Evolutionary conservation across 2,797 vertebrate species (phyloP), one percentile per base, ranked within the genome.

Genomic region (Arctocebus calabarensis): DNA sequence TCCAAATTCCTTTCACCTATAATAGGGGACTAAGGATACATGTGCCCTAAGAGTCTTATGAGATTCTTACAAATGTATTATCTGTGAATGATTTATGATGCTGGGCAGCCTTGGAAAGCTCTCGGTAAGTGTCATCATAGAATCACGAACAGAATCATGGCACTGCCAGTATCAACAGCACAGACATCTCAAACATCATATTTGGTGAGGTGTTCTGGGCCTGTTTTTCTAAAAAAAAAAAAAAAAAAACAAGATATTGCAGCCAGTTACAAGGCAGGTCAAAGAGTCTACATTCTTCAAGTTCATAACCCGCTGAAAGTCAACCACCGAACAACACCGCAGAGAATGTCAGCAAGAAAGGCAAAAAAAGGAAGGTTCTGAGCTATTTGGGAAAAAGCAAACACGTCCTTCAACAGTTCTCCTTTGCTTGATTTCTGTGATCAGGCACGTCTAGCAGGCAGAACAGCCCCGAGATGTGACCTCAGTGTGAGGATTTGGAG

Each of bases 81-180:
- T n/a, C 14, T 83, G 5, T 16, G 17, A 25, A 25, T 12, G 32
- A 27, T 1, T 20, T 5, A 19, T 37, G 14, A 1, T 1, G 22
- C n/a, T 7, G 32, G 34, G 22, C 43, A 52, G 48, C 14, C 19
- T 43, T 0, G 13, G 61, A 55, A 78, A 6, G 17, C 62, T n/a
- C 48, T 82, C 11, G 11, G 5, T 32, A 34, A 62, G 29, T 0
- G 4, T 34, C 66, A 10, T 4, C 20, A 7, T 1, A 40, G 75
- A 91, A 20, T 0, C 43, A 37, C 23, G 25, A 14, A 34, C 1
- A 34, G 45, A 85, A 25, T 6, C 16, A 13, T 14, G 11, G 61
- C 5, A 29, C 16, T 8, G 8, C 10, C 7, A 23, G 2, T 6
- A 8, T 25, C 20, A 10, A 4, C 0, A 22, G 32, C 19, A 14